Evolutionary conservation across 1,140 invertebrate genomes (phyloP).

Genomic region (Anoplophora glabripennis): DNA sequence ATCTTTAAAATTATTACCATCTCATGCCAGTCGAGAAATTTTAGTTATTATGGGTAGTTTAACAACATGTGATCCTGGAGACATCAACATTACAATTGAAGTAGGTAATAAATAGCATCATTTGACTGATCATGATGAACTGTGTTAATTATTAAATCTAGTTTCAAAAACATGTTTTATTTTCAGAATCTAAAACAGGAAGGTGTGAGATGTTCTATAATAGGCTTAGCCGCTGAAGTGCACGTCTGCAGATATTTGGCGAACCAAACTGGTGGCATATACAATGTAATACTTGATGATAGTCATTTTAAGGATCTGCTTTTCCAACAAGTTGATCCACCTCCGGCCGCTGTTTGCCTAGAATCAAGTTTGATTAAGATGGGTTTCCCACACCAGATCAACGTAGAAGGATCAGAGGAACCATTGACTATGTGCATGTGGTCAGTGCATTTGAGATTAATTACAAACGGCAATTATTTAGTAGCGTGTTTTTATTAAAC

Average conservation of each 20-base stretch:
- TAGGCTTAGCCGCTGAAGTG: slow-evolving; percentile 94
- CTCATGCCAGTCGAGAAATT: slow-evolving; percentile 90
- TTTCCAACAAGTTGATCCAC: slow-evolving; percentile 80
- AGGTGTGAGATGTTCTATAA: slow-evolving; percentile 86
- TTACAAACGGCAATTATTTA: too few relatives aligned
- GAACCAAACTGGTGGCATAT: slow-evolving; percentile 78
- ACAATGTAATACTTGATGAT: slow-evolving; percentile 89
- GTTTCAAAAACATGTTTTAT: neutral
- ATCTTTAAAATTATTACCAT: slow-evolving; percentile 84
- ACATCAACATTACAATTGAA: slow-evolving; percentile 85
- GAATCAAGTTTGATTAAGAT: slow-evolving; percentile 87
- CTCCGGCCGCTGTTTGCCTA: slow-evolving; percentile 74
- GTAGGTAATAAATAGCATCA: slow-evolving; percentile 49
- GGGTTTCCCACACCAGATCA: slow-evolving; percentile 81
- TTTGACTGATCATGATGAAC: neutral
- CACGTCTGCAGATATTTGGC: slow-evolving; percentile 83
- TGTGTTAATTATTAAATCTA: slow-evolving; percentile 20
- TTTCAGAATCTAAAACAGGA: slow-evolving; percentile 64
- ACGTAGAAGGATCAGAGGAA: slow-evolving; percentile 61
- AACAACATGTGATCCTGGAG: slow-evolving; percentile 94
- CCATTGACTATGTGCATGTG: slow-evolving; percentile 83
- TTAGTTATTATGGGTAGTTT: slow-evolving; percentile 89
- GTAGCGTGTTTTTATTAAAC: too few relatives aligned
- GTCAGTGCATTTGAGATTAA: slow-evolving; percentile 53
- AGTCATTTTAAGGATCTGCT: slow-evolving; percentile 81